Evolutionary conservation across 2,113 vertebrate species (phyloP), one percentile per base, ranked within the genome.

Genomic region (Synodontis membranacea): DNA sequence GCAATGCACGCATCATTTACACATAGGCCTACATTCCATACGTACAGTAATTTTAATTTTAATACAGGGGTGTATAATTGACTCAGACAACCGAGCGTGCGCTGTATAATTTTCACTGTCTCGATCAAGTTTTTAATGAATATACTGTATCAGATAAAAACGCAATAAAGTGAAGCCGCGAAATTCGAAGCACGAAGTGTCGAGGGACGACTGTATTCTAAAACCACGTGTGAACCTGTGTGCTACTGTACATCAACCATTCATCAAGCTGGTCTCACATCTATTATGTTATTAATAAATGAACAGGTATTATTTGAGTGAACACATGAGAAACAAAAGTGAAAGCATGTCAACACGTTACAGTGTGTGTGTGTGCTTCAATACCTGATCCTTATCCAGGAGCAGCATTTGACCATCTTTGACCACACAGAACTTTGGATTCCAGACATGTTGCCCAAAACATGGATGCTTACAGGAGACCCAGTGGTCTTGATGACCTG

Each of bases 361-460:
- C 66, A 70, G 37, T 23, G 19, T 39, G 37, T 68, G 3, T 31
- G 39, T 58, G 1, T 31, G 46, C 48, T 15, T 44, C 31, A 14
- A 37, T 93, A 94, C 93, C 94, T 95, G 93, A 87, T 94, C 93
- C 82, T 94, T 94, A 42, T 94, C 93, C 91, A 94, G 92, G 72
- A 95, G 93, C 87, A 94, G 90, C 93, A 94, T 93, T 88, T 95
- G 93, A 88, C 91, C 89, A 91, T 95, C 94, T 0, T 91, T 91
- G 17, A 94, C 86, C 87, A 93, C 87, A 82, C 92, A 94, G 91
- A 92, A 93, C 91, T 93, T 93, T 1, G 93, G 91, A 91, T 93
- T 95, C 95, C 95, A 95, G 80, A 80, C 85, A 14, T 90, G 84
- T 79, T 86, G 91, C 87, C 94, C 94, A 44, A 92, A 90, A 83